Evolutionary conservation across 2,113 vertebrate genomes (phyloP).

Genomic region (Arenaria interpres): DNA sequence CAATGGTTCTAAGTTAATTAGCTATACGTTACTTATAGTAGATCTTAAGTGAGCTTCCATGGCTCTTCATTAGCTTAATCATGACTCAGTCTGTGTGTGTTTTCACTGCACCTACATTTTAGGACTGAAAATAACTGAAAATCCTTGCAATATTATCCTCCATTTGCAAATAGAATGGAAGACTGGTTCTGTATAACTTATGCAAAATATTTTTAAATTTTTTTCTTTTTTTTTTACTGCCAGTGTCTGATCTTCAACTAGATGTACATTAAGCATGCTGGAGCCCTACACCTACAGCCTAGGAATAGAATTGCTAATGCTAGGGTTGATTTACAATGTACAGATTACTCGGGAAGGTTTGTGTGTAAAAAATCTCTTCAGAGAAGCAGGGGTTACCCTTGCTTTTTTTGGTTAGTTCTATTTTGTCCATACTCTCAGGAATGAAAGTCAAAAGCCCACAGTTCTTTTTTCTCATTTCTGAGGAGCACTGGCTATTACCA

Average conservation of each 20-base stretch:
- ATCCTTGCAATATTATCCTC: neutral
- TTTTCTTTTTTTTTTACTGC: neutral
- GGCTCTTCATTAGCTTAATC: constrained; percentile 16
- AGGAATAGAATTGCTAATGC: neutral
- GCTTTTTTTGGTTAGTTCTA: neutral
- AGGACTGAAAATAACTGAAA: neutral
- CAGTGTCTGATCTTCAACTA: neutral
- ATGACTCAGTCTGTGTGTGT: neutral
- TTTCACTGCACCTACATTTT: neutral
- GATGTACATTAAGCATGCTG: neutral
- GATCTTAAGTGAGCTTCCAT: constrained; percentile 5
- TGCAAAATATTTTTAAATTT: neutral
- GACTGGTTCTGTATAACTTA: neutral
- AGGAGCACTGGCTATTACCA: neutral
- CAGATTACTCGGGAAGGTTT: neutral
- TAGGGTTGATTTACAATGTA: neutral
- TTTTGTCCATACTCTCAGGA: neutral
- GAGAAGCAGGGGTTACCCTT: neutral
- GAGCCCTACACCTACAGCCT: neutral
- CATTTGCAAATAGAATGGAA: neutral
- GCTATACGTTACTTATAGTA: neutral
- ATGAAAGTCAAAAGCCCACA: neutral
- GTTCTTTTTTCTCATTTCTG: neutral
- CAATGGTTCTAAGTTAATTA: neutral
- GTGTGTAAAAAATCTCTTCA: neutral